Conservation (phyloP, 2,888 invertebrate species). For the Cantharis flavilabris region DNA sequence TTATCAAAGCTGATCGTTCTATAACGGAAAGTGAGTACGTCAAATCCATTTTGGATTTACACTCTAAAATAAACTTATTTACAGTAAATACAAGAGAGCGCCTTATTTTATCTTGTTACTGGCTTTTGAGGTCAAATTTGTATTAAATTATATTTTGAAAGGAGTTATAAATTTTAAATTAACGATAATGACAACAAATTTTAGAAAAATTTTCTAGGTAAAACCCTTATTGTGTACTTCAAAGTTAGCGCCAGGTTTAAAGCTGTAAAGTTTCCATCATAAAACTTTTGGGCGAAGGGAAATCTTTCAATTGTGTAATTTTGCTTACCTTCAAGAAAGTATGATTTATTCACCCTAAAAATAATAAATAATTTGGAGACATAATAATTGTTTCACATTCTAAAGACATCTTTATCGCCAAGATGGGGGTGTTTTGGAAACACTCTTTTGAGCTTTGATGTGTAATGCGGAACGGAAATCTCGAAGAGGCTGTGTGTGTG, state of each 20-base stretch:
- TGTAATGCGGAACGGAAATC: neutral
- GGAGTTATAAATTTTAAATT: neutral
- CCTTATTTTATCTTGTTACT: neutral
- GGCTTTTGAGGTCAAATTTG: neutral
- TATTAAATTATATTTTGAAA: neutral
- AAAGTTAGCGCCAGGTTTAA: neutral
- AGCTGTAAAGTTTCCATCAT: neutral
- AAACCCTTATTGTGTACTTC: neutral
- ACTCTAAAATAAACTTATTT: constrained; percentile 7
- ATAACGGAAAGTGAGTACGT: constrained; percentile 2
- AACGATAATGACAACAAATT: neutral
- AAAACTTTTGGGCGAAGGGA: neutral
- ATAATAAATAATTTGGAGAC: neutral
- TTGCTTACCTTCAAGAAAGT: neutral
- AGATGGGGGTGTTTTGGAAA: neutral
- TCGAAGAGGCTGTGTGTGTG: neutral
- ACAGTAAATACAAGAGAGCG: constrained; percentile 1
- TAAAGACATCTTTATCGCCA: neutral
- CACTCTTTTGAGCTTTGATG: neutral
- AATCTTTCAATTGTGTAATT: neutral
- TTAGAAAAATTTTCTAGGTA: neutral
- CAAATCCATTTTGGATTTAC: constrained; percentile 14
- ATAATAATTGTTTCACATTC: neutral
- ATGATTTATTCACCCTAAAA: neutral
- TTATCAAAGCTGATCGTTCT: constrained; percentile 5